These are phyloP conservation scores for Choristoneura fumiferana DNA, from an alignment of 1,140 invertebrate species.

Conservation along the genomic window DNA sequence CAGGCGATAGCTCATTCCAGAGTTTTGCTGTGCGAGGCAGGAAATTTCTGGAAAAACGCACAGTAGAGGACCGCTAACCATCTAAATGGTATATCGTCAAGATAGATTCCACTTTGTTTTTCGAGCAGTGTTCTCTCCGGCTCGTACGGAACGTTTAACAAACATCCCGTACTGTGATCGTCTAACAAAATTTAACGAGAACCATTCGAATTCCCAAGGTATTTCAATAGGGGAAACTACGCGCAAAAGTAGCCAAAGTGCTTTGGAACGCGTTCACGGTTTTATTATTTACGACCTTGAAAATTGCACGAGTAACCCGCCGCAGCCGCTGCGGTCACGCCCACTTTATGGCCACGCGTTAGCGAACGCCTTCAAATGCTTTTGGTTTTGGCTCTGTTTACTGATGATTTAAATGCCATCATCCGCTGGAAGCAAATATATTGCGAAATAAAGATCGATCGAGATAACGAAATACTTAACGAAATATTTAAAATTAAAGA, in stretches of 20 bases:
- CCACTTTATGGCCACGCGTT: constrained; percentile 69
- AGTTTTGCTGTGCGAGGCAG: too few species aligned
- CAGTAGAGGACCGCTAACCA: too few species aligned
- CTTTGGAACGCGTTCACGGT: constrained; percentile 70
- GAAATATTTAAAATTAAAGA: too few species aligned
- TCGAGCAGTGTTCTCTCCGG: too few species aligned
- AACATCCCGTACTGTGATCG: constrained; percentile 2
- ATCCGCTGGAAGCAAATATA: too few species aligned
- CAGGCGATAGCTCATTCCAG: too few species aligned
- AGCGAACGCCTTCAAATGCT: constrained; percentile 64
- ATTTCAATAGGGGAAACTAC: constrained; percentile 63
- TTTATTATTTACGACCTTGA: constrained; percentile 77
- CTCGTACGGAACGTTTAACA: too few species aligned
- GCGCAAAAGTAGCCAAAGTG: constrained; percentile 65
- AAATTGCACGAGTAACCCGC: constrained; percentile 74
- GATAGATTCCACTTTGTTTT: too few species aligned
- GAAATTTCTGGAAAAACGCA: too few species aligned
- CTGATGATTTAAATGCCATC: background rate
- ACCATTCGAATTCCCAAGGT: constrained; percentile 35
- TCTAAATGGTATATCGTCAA: too few species aligned
- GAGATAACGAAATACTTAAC: too few species aligned
- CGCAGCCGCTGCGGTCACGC: constrained; percentile 70
- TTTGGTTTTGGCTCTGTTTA: constrained; percentile 52
- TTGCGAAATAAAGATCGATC: too few species aligned
- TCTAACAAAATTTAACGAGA: background rate